Evolutionary conservation across 1,140 invertebrate species (phyloP), one percentile per base, ranked within the genome.

Genomic region (Brachionus asplanchnoidis): DNA sequence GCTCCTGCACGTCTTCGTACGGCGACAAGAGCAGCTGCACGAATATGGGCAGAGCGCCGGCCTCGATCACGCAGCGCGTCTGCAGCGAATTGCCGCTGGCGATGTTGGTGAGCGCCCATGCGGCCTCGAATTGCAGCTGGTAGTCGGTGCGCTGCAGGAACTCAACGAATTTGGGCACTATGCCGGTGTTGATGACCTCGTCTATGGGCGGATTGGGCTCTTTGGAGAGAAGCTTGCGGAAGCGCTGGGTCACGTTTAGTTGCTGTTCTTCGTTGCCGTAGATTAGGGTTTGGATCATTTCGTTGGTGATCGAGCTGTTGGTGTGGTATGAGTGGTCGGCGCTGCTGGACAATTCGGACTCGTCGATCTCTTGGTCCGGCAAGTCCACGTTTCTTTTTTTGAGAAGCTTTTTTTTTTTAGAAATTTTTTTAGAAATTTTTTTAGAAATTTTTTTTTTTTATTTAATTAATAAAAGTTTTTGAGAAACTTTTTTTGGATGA

Each of bases 121-220:
- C 96, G 84, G 97, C 96, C 91, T 99, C 97, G 91, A 98, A 99
- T 50, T 97, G 90, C 42, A 94, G 94, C 83, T 93, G 94, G 91
- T 97, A 95, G 85, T 90, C 91, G 87, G 93, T 93, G 89, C 94
- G 94, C 87, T 94, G 92, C 65, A 99, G 91, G 91, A 98, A 97
- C 89, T 96, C 93, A 9, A 98, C 96, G 92, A 99, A 98, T 91
- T 93, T 92, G 32, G 96, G 97, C 85, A 99, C 95, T 88, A 99
- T 97, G 87, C 96, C 96, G 80, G 95, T 95, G 87, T 94, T 92
- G 87, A 98, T 98, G n/a, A 99, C 97, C 92, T 98, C 96, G 91
- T 98, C 95, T 87, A 99, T 99, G 1, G 96, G 97, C 68, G 97
- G 97, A 92, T 98, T 97, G 8, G 97, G 97, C 91, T 99, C 97